These are phyloP conservation scores for Brachionus angularis DNA, from an alignment of 1,140 invertebrate species.

Conservation along the genomic window DNA sequence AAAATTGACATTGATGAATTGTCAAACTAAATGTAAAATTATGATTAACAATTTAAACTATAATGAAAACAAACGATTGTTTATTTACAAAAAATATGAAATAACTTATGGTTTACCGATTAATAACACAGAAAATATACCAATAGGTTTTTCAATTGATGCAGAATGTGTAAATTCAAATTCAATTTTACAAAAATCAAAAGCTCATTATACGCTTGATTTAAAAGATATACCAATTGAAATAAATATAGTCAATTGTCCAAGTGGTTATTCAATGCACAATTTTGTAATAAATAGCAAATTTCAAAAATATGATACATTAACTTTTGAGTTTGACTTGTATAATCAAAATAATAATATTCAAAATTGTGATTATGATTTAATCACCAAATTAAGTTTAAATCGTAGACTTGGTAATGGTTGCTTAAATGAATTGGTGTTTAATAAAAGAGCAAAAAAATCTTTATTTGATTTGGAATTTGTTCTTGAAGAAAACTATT, in stretches of 20 bases:
- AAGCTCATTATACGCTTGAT: neutral
- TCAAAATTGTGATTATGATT: neutral
- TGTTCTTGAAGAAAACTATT: neutral
- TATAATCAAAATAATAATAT: no score
- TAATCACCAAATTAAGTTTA: neutral
- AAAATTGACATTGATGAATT: neutral
- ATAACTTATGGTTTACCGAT: neutral
- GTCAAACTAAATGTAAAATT: neutral
- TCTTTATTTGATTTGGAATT: neutral
- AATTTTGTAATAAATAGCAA: neutral
- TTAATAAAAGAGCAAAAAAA: neutral
- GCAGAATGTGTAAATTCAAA: neutral
- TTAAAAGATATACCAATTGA: constrained; percentile 15
- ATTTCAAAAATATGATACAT: neutral
- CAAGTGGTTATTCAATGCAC: neutral
- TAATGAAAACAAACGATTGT: neutral
- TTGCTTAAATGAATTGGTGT: neutral
- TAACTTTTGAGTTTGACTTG: constrained; percentile 3
- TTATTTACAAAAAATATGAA: constrained; percentile 7
- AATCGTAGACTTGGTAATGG: constrained; percentile 19
- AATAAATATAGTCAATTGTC: constrained; percentile 7
- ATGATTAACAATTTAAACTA: neutral
- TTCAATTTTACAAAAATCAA: neutral
- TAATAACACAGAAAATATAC: constrained; percentile 1
- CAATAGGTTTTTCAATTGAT: constrained; percentile 1